These are phyloP conservation scores for Actinia tenebrosa DNA, from an alignment of 64 coral and sea anemone species.

Conservation along the genomic window DNA sequence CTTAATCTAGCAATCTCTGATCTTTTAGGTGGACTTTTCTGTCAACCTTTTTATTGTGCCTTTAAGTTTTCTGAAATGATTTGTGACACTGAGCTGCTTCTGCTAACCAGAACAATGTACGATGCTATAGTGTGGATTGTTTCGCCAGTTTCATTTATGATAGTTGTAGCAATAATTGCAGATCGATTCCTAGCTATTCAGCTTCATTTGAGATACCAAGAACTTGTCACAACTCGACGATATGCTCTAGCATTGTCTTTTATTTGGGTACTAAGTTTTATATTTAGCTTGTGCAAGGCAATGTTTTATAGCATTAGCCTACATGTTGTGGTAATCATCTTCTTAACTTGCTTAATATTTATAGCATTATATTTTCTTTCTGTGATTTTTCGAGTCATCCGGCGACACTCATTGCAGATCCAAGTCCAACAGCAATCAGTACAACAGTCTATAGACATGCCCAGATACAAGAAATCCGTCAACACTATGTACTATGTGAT, in stretches of 20 bases:
- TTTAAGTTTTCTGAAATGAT: background rate
- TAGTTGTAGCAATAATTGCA: background rate
- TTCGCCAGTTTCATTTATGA: background rate
- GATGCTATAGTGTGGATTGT: background rate
- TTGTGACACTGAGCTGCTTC: background rate
- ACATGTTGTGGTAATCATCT: background rate
- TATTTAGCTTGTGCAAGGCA: background rate
- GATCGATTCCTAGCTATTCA: constrained; percentile 9
- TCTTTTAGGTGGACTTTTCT: background rate
- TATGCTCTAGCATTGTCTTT: background rate
- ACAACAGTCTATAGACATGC: background rate
- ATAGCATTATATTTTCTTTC: background rate
- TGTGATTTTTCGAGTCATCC: background rate
- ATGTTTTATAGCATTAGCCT: background rate
- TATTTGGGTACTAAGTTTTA: background rate
- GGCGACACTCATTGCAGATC: background rate
- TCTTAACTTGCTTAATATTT: background rate
- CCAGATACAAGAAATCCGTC: constrained; percentile 2
- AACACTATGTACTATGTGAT: constrained; percentile 1
- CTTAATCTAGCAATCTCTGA: background rate
- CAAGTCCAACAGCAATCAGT: constrained; percentile 1
- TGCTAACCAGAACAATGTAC: background rate
- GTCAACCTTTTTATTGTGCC: background rate
- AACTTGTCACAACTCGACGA: background rate
- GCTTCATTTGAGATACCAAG: constrained; percentile 10